A percentile compares a stretch with the other conserved stretches of the same genome.
phyloP scores from a whole-genome alignment of 2,797 vertebrate species.

The Peromyscus attwateri region DNA sequence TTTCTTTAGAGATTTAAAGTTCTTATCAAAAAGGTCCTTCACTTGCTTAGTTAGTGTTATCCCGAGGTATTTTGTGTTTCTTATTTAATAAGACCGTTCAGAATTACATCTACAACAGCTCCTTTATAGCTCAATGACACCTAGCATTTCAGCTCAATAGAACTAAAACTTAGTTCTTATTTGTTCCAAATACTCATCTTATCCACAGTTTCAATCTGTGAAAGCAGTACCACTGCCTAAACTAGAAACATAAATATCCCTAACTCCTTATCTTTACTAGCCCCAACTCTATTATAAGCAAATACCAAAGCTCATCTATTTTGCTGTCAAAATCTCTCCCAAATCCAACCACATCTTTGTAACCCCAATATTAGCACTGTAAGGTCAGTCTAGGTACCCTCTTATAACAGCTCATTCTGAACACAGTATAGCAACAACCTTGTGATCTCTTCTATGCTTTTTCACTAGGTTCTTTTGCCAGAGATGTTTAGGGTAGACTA shows the following conservation, averaged over 20 bases:
- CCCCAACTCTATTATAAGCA: background rate
- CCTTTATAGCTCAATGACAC: background rate
- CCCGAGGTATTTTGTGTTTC: no score
- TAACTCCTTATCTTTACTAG: background rate
- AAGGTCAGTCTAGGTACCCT: background rate
- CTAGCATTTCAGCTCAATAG: background rate
- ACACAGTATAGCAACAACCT: background rate
- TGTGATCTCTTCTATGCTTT: background rate
- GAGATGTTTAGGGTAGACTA: background rate
- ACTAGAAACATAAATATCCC: background rate
- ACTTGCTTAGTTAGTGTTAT: no score
- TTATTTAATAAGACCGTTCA: no score
- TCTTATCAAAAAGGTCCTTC: no score
- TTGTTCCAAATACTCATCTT: background rate
- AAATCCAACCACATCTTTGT: background rate
- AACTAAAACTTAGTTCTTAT: conserved; percentile 1
- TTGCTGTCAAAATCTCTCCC: background rate
- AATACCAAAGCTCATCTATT: background rate
- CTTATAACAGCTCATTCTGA: background rate
- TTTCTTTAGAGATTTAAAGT: no score
- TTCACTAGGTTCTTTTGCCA: conserved; percentile 31
- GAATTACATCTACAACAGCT: background rate
- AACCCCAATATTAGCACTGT: background rate
- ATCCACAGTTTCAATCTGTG: background rate
- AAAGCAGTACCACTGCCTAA: background rate